Conservation (phyloP, 2,797 vertebrate species). For the Champsocephalus gunnari region DNA sequence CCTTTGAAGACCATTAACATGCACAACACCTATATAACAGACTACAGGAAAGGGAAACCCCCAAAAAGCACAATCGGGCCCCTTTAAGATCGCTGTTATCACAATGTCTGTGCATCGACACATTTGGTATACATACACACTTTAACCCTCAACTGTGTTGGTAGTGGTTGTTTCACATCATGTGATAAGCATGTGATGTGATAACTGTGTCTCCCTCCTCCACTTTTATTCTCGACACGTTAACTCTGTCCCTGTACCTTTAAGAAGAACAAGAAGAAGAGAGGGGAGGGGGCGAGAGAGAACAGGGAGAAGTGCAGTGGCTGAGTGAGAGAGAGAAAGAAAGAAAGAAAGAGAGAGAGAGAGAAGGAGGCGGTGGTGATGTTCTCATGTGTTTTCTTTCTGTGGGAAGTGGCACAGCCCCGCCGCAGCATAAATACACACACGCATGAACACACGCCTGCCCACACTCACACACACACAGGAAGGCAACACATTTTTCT, state of each 20-base stretch:
- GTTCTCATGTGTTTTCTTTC: conserved; percentile 78
- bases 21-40: too few species aligned
- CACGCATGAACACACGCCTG: conserved; percentile 43
- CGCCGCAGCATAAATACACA: conserved; percentile 57
- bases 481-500: conserved; percentile 48
- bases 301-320: conserved; percentile 55
- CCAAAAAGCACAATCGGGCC: too few species aligned
- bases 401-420: conserved; percentile 75
- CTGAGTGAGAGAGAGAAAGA: conserved; percentile 39
- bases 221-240: conserved; percentile 4
- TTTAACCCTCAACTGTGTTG: background rate
- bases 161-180: background rate
- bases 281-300: conserved; percentile 36
- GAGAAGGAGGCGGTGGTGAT: conserved; percentile 57
- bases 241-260: conserved; percentile 63
- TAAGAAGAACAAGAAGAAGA: conserved; percentile 59
- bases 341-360: conserved; percentile 15
- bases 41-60: too few species aligned
- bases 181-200: background rate
- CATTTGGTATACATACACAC: background rate
- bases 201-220: conserved; percentile 5
- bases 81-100: background rate
- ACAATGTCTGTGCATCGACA: background rate
- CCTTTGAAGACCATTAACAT: too few species aligned
- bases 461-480: conserved; percentile 28